phyloP scores from a whole-genome alignment of 1,140 invertebrate genomes.

The Danaus melanippus region DNA sequence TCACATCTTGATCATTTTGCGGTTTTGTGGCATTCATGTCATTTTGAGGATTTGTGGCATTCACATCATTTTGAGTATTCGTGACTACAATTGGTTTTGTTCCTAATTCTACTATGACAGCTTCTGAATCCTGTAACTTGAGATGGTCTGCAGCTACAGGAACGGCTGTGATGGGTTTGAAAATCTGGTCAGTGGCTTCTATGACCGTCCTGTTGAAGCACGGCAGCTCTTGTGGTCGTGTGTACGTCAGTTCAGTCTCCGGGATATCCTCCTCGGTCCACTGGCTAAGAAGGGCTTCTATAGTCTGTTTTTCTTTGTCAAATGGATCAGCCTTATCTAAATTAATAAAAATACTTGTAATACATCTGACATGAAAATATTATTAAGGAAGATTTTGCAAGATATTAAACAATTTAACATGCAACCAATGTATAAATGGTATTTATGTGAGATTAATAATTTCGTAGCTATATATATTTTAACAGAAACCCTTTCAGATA shows the following conservation, averaged over 20 bases:
- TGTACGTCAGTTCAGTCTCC: constrained; percentile 37
- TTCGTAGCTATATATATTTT: too few relatives aligned
- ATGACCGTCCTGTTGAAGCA: constrained; percentile 56
- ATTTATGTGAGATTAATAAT: too few relatives aligned
- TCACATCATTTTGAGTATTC: constrained; percentile 4
- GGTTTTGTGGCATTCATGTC: constrained; percentile 1
- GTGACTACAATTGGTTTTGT: constrained; percentile 8
- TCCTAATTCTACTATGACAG: constrained; percentile 48
- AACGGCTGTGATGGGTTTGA: constrained; percentile 45
- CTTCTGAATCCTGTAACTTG: constrained; percentile 35
- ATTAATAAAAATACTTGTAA: constrained; percentile 5
- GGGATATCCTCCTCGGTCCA: constrained; percentile 66
- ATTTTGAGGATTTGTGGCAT: constrained; percentile 5
- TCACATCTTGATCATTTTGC: constrained; percentile 25
- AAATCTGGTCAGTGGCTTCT: constrained; percentile 52
- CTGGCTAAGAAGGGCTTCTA: constrained; percentile 60
- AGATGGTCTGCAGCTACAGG: constrained; percentile 27
- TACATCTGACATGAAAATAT: neutral
- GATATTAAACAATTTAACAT: too few relatives aligned
- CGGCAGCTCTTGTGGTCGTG: constrained; percentile 34
- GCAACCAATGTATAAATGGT: too few relatives aligned
- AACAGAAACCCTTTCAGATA: too few relatives aligned
- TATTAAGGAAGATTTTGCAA: too few relatives aligned
- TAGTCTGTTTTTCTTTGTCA: constrained; percentile 53
- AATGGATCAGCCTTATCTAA: constrained; percentile 60